phyloP scores from a whole-genome alignment of 1,140 invertebrate species.

The Zaprionus lachaisei region DNA sequence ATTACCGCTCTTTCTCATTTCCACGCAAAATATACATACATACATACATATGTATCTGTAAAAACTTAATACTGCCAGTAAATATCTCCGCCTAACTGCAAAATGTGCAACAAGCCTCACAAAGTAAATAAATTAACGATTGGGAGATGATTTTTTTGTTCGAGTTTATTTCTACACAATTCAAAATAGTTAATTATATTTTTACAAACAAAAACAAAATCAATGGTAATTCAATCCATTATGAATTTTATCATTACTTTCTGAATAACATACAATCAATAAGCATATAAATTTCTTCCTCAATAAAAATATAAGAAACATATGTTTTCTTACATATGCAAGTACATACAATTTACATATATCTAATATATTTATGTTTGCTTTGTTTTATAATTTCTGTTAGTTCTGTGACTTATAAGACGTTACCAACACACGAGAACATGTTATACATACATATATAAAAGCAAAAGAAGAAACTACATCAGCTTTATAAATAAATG shows the following conservation, averaged over 20 bases:
- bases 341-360: neutral
- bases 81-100: slow-evolving; percentile 76
- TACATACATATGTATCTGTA: slow-evolving; percentile 47
- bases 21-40: slow-evolving; percentile 34
- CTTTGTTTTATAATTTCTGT: neutral
- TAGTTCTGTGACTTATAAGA: neutral
- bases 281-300: neutral
- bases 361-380: neutral
- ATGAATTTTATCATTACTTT: neutral
- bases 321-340: slow-evolving; percentile 28
- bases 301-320: slow-evolving; percentile 13
- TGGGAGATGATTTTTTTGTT: slow-evolving; percentile 9
- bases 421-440: neutral
- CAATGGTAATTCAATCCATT: neutral
- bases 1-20: slow-evolving; percentile 1
- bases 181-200: neutral
- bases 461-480: neutral
- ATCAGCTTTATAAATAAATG: neutral
- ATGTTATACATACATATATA: neutral
- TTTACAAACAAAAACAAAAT: slow-evolving; percentile 19
- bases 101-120: slow-evolving; percentile 54
- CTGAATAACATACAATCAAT: neutral
- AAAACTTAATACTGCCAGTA: slow-evolving; percentile 65
- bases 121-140: slow-evolving; percentile 52
- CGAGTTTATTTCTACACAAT: neutral